Conservation (phyloP, 2,113 vertebrate genomes). For the Lycocorax pyrrhopterus region DNA sequence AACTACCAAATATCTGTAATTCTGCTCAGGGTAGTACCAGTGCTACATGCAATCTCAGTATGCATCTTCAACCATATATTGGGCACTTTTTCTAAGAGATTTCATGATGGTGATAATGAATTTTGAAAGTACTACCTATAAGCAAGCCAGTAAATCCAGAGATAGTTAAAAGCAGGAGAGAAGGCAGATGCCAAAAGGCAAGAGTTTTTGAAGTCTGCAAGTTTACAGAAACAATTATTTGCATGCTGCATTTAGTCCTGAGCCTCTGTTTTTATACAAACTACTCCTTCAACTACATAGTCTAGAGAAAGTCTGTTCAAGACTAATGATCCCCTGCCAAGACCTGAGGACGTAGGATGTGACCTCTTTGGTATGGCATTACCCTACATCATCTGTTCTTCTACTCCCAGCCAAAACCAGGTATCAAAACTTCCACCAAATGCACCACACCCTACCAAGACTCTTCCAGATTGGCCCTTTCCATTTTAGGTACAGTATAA, state of each 20-base stretch:
- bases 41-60: not conserved
- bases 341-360: not conserved
- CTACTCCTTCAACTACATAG: not conserved
- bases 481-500: not conserved
- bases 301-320: not conserved
- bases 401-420: not conserved
- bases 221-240: not conserved
- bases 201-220: not conserved
- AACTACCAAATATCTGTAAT: not conserved
- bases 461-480: not conserved
- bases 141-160: not conserved
- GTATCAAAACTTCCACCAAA: not conserved
- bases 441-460: not conserved
- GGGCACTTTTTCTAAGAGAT: not conserved
- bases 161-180: not conserved
- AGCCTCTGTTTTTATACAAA: not conserved
- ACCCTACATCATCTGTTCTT: not conserved
- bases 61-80: not conserved
- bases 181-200: not conserved
- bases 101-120: not conserved
- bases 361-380: not conserved
- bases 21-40: not conserved
- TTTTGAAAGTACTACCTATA: not conserved
- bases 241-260: not conserved
- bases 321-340: not conserved